Conservation (phyloP, 2,888 invertebrate species). For the Tyria jacobaeae region DNA sequence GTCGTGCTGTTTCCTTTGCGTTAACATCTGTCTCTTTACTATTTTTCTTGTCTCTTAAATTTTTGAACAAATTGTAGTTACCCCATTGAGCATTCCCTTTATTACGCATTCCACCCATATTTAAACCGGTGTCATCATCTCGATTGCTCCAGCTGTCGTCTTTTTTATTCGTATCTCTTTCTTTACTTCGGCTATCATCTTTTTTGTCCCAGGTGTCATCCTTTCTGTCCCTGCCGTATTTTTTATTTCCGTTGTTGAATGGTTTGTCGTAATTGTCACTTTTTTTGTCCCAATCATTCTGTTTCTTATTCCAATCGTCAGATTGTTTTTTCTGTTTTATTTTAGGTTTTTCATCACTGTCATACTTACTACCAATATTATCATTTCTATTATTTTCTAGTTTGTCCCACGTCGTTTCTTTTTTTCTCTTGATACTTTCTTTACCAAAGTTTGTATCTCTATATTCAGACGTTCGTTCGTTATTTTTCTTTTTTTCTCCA, state of each 20-base stretch:
- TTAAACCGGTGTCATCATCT: neutral
- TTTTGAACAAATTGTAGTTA: constrained; percentile 8
- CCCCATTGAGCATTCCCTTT: neutral
- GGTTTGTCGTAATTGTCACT: neutral
- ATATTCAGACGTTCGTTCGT: neutral
- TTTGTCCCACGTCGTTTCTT: neutral
- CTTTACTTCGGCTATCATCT: neutral
- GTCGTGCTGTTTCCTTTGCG: neutral
- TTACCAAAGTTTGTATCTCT: neutral
- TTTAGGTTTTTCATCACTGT: neutral
- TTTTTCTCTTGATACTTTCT: neutral
- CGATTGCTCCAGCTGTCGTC: neutral
- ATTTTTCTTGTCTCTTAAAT: neutral
- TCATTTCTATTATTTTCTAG: neutral
- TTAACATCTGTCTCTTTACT: neutral
- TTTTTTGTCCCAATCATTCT: neutral
- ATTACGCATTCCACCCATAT: neutral
- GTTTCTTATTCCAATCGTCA: neutral
- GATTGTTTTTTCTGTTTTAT: neutral
- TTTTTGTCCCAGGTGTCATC: neutral
- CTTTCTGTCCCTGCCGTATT: constrained; percentile 1
- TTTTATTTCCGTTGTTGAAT: neutral
- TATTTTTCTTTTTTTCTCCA: neutral
- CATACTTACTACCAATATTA: neutral
- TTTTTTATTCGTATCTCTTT: neutral